phyloP scores from a whole-genome alignment of 2,797 vertebrate species.

The Sylvilagus floridanus region DNA sequence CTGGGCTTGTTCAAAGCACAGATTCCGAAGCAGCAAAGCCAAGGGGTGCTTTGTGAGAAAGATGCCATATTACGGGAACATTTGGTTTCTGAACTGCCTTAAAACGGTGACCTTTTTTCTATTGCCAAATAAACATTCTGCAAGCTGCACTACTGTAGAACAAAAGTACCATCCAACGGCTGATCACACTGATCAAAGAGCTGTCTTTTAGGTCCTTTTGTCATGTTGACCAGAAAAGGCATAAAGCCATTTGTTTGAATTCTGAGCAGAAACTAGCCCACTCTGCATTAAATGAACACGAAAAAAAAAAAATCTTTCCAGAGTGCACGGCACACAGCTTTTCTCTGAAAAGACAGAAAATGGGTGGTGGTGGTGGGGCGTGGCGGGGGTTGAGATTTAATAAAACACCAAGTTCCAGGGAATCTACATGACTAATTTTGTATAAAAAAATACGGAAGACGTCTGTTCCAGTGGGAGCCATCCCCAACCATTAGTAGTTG shows the following conservation, averaged over 20 bases:
- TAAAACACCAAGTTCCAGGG: constrained; percentile 67
- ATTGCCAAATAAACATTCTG: constrained; percentile 80
- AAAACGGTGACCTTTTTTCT: constrained; percentile 82
- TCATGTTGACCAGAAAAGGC: constrained; percentile 64
- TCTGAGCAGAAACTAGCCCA: not conserved
- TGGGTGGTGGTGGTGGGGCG: not conserved
- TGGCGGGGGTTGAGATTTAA: not conserved
- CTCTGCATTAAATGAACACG: constrained; percentile 19
- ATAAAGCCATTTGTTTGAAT: constrained; percentile 61
- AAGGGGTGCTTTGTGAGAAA: constrained; percentile 77
- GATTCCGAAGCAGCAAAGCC: constrained; percentile 77
- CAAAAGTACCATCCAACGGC: constrained; percentile 69
- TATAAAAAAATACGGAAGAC: constrained; percentile 57
- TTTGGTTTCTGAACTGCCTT: constrained; percentile 85
- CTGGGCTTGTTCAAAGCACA: constrained; percentile 68
- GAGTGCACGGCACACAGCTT: not conserved
- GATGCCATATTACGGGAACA: constrained; percentile 83
- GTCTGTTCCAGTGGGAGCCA: constrained; percentile 71
- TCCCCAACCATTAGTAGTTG: constrained; percentile 69
- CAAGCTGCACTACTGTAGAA: constrained; percentile 79
- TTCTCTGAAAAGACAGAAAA: not conserved
- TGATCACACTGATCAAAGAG: constrained; percentile 59
- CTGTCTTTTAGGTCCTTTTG: constrained; percentile 46
- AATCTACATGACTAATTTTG: constrained; percentile 70
- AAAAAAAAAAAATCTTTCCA: not conserved